Base-by-base conservation (phyloP, 2,113 vertebrate genomes). In the Halcyon senegalensis region DNA sequence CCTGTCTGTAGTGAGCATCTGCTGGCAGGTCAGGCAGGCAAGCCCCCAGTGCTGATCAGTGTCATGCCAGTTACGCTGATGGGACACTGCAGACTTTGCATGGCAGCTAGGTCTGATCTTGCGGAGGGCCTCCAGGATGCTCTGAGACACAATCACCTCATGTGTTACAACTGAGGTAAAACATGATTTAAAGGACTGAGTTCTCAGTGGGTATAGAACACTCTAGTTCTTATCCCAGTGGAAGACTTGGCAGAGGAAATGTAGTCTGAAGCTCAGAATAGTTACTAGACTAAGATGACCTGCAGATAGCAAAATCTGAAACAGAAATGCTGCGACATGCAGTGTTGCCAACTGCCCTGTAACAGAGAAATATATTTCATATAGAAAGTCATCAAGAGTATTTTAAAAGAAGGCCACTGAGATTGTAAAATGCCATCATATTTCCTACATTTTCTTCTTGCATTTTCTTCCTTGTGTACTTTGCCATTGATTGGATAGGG, bases 21-120 rank as follows among this genome's bases (percentile, higher is more conserved):
- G 89, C 62, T 3, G 1, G 14, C 0, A 1, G 27, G 60, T 24
- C 19, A 4, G 81, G 63, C 58, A 60, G 60, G 39, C 2, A 0
- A 59, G 69, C 43, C 37, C 35, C 46, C 0, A 2, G 84, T 0
- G 0, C 66, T 82, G 7, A 43, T 37, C 51, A 0, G 1, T 31
- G 77, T 81, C 21, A 2, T 0, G 1, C 50, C 7, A 5, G 55
- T 69, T 50, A 3, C 5, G 41, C 50, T 62, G 51, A n/a, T 31
- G 66, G 64, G 64, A 18, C n/a, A 4, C 69, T 12, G 11, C 39
- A 30, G 89, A 28, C 39, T 39, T 27, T 70, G 67, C 56, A 3
- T 1, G 1, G 1, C 69, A 74, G 51, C 37, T 18, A 41, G 51
- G 6, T 18, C 69, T 68, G 81, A 1, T 46, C 64, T 12, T 5